Evolutionary conservation across 2,797 vertebrate genomes (phyloP).

Genomic region (Hoplostethus atlanticus): DNA sequence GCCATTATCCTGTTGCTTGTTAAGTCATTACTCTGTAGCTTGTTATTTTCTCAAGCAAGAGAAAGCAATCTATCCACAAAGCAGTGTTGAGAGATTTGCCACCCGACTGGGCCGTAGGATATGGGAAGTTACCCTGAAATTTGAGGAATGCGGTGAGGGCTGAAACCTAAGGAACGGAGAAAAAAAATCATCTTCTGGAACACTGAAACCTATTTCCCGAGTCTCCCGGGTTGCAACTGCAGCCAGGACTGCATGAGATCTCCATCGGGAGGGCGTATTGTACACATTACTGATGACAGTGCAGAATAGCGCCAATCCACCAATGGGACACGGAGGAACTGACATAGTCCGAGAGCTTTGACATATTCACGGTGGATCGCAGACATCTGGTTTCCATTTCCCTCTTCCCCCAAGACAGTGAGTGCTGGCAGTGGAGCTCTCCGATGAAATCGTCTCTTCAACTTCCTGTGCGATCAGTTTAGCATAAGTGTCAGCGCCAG

Average conservation of each 20-base stretch:
- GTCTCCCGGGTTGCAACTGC: slow-evolving; percentile 51
- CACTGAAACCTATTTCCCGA: slow-evolving; percentile 61
- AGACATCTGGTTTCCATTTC: slow-evolving; percentile 85
- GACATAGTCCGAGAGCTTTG: slow-evolving; percentile 81
- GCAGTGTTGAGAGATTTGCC: slow-evolving; percentile 85
- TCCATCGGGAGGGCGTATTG: slow-evolving; percentile 69
- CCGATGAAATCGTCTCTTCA: slow-evolving; percentile 80
- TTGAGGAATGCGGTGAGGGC: slow-evolving; percentile 78
- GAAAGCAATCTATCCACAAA: slow-evolving; percentile 83
- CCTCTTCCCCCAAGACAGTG: slow-evolving; percentile 78
- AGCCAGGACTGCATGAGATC: slow-evolving; percentile 59
- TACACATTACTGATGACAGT: slow-evolving; percentile 76
- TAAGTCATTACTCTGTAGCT: slow-evolving; percentile 87
- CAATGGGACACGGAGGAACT: slow-evolving; percentile 77
- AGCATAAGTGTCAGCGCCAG: slow-evolving; percentile 64
- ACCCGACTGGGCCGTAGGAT: slow-evolving; percentile 81
- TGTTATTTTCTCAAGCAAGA: slow-evolving; percentile 87
- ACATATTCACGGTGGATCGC: slow-evolving; percentile 83
- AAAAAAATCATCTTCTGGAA: slow-evolving; percentile 60
- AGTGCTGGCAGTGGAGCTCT: slow-evolving; percentile 74
- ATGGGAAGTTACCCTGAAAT: slow-evolving; percentile 84
- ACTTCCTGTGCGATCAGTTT: slow-evolving; percentile 82
- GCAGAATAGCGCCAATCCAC: slow-evolving; percentile 75
- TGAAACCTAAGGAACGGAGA: slow-evolving; percentile 75
- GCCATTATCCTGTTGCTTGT: slow-evolving; percentile 87